Evolutionary conservation across 1,140 invertebrate species (phyloP).

Genomic region (Mercenaria mercenaria): DNA sequence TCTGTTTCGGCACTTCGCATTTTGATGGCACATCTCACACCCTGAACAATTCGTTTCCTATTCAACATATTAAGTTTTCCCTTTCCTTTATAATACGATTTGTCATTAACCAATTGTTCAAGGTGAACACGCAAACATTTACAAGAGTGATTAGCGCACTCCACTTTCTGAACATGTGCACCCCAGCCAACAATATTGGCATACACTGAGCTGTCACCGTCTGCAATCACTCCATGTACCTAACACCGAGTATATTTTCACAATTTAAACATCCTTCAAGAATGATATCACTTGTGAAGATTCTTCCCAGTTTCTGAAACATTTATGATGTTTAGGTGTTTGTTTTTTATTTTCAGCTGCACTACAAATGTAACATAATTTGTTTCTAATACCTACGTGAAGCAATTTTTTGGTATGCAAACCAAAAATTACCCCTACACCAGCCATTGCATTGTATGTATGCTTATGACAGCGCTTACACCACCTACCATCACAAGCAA

Average conservation of each 20-base stretch:
- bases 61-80: conserved; percentile 24
- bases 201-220: too few relatives aligned
- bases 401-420: conserved; percentile 56
- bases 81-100: conserved; percentile 62
- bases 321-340: conserved; percentile 6
- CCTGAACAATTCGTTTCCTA: conserved; percentile 64
- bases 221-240: conserved; percentile 76
- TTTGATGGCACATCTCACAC: conserved; percentile 67
- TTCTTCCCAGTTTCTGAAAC: conserved; percentile 81
- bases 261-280: conserved; percentile 84
- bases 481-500: conserved; percentile 53
- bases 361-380: conserved; percentile 77
- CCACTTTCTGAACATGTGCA: conserved; percentile 82
- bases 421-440: too few relatives aligned
- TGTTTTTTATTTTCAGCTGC: neutral
- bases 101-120: conserved; percentile 63
- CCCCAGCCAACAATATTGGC: conserved; percentile 76
- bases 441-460: too few relatives aligned
- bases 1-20: conserved; percentile 61
- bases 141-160: conserved; percentile 77
- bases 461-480: conserved; percentile 28
- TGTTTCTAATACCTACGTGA: conserved; percentile 43
- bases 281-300: conserved; percentile 82
- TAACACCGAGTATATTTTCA: conserved; percentile 81
- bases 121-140: conserved; percentile 82